phyloP scores from a whole-genome alignment of 2,797 vertebrate genomes.

The Sarcoramphus papa region DNA sequence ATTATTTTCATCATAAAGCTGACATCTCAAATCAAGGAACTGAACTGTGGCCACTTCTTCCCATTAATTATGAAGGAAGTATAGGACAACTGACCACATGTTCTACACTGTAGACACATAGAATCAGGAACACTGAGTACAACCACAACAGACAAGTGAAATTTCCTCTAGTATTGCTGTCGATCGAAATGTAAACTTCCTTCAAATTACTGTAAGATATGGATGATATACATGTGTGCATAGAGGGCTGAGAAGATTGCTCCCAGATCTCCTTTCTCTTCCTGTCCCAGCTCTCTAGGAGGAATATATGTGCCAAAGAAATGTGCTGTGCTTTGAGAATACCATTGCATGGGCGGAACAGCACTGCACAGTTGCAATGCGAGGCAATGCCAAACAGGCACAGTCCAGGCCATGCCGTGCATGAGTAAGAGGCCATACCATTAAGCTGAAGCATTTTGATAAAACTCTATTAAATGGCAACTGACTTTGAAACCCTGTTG shows the following conservation, averaged over 20 bases:
- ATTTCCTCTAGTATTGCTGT: not conserved
- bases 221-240: not conserved
- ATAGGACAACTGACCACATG: not conserved
- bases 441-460: not conserved
- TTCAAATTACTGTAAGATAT: not conserved
- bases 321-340: not conserved
- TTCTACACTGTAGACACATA: not conserved
- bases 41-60: not conserved
- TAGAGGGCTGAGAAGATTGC: not conserved
- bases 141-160: not conserved
- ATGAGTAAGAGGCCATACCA: not conserved
- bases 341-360: not conserved
- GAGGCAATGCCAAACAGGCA: not conserved
- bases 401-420: rapidly evolving
- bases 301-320: not conserved
- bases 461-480: not conserved
- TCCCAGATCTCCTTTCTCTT: not conserved
- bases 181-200: not conserved
- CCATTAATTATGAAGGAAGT: not conserved
- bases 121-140: not conserved
- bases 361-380: not conserved
- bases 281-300: not conserved
- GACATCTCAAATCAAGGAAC: not conserved
- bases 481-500: not conserved
- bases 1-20: not conserved